Conservation (phyloP, 2,113 vertebrate genomes). For the Rissa tridactyla region DNA sequence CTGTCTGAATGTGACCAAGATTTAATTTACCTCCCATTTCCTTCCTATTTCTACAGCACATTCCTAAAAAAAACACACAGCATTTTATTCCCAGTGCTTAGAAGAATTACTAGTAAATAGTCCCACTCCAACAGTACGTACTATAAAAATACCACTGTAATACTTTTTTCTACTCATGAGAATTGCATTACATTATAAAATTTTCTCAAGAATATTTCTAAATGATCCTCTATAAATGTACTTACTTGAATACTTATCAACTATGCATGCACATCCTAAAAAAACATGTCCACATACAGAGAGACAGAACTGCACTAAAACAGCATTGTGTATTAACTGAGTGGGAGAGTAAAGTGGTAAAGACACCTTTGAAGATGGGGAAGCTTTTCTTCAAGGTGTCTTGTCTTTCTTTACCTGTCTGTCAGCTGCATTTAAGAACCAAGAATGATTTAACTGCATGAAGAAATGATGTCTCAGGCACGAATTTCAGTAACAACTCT, state of each 20-base stretch:
- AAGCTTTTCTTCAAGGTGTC: background rate
- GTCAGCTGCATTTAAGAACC: background rate
- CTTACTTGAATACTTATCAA: background rate
- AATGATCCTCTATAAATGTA: background rate
- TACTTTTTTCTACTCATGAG: background rate
- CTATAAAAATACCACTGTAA: background rate
- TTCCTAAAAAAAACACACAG: background rate
- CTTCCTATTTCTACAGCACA: conserved; percentile 4
- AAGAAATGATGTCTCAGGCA: background rate
- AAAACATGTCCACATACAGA: fast-evolving
- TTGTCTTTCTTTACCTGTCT: background rate
- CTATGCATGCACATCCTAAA: background rate
- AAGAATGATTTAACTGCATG: background rate
- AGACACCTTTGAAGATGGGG: background rate
- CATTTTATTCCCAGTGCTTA: background rate
- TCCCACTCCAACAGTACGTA: background rate
- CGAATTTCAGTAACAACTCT: background rate
- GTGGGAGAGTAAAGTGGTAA: background rate
- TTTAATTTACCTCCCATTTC: conserved; percentile 40
- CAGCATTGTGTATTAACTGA: background rate
- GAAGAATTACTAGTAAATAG: conserved; percentile 20
- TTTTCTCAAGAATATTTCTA: background rate
- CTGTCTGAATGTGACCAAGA: background rate
- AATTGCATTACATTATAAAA: background rate
- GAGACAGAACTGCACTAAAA: background rate